phyloP scores from a whole-genome alignment of 2,888 invertebrate genomes.

The Tinea trinotella region DNA sequence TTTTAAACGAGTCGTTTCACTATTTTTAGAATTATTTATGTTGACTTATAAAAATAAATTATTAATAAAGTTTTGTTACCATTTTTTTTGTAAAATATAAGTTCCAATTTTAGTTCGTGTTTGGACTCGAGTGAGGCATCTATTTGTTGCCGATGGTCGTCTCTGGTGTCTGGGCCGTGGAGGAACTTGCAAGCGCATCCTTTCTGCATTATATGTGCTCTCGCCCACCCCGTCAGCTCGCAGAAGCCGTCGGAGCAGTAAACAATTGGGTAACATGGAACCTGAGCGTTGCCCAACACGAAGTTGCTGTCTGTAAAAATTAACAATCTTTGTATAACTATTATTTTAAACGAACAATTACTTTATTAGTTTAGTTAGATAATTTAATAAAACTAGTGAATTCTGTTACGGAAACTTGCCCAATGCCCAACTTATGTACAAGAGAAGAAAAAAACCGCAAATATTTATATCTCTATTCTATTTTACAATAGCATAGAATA shows the following conservation, averaged over 20 bases:
- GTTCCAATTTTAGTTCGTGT: slow-evolving; percentile 93
- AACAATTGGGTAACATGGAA: slow-evolving; percentile 91
- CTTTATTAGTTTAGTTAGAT: background rate
- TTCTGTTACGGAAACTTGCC: too few relatives aligned
- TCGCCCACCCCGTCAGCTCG: slow-evolving; percentile 93
- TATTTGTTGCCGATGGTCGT: slow-evolving; percentile 90
- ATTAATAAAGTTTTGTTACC: too few relatives aligned
- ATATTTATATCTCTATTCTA: too few relatives aligned
- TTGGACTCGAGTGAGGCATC: slow-evolving; percentile 91
- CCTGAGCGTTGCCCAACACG: slow-evolving; percentile 96
- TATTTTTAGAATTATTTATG: too few relatives aligned
- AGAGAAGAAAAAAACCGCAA: too few relatives aligned
- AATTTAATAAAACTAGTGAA: background rate
- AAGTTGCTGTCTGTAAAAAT: slow-evolving; percentile 92
- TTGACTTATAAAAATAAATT: too few relatives aligned
- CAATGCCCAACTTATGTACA: too few relatives aligned
- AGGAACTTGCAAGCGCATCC: slow-evolving; percentile 96
- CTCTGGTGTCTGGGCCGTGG: slow-evolving; percentile 91
- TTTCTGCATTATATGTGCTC: slow-evolving; percentile 97
- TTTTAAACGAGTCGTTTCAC: too few relatives aligned
- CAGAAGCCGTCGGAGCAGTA: slow-evolving; percentile 98
- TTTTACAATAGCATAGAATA: too few relatives aligned
- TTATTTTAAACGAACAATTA: background rate
- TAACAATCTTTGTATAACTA: background rate
- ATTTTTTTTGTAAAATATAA: slow-evolving; percentile 95